phyloP scores from a whole-genome alignment of 2,113 vertebrate genomes.

The Carassius carassius region DNA sequence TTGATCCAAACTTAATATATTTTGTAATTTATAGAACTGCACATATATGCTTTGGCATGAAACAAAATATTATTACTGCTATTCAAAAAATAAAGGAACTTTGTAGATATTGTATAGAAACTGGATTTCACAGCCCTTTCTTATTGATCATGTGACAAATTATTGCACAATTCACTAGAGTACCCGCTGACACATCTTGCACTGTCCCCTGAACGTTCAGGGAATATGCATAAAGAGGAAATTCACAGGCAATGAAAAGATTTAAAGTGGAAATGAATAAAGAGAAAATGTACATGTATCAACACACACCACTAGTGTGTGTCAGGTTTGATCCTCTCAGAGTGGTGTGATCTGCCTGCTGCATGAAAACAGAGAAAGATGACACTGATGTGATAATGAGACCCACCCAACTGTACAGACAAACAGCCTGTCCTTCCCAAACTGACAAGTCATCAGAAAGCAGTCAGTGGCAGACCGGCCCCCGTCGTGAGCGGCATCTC shows the following conservation, averaged over 20 bases:
- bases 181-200: neutral
- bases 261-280: neutral
- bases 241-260: neutral
- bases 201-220: neutral
- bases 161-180: neutral
- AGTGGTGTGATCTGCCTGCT: constrained; percentile 63
- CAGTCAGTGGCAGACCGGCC: constrained; percentile 4
- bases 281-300: neutral
- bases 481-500: neutral
- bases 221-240: neutral
- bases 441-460: constrained; percentile 61
- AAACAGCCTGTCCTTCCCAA: constrained; percentile 50
- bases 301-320: constrained; percentile 16
- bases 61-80: no score
- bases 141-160: neutral
- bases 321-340: constrained; percentile 50
- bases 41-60: no score
- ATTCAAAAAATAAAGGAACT: no score
- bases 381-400: constrained; percentile 71
- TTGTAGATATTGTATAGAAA: no score
- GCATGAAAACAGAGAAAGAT: constrained; percentile 70
- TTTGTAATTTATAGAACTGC: no score
- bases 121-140: no score
- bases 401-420: constrained; percentile 56
- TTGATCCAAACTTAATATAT: no score